Evolutionary conservation across 2,888 invertebrate genomes (phyloP).

Genomic region (Prenolepis imparis): DNA sequence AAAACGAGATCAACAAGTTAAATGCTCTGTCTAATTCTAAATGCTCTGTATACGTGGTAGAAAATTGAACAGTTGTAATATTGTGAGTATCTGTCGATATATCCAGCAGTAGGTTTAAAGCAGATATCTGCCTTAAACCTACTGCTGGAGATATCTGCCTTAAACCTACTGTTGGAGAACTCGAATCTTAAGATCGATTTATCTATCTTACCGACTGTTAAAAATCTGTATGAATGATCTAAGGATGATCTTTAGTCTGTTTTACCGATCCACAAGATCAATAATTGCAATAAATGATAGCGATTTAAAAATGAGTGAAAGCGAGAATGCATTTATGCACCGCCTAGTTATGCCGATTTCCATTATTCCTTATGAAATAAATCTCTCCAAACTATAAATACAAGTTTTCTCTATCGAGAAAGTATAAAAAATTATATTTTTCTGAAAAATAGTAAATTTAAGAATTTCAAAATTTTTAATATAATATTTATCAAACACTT

Average conservation of each 20-base stretch:
- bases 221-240: background rate
- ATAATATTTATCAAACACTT: background rate
- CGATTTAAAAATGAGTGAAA: slow-evolving; percentile 55
- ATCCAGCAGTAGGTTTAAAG: too few species aligned
- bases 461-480: background rate
- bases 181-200: background rate
- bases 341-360: slow-evolving; percentile 11
- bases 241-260: slow-evolving; percentile 22
- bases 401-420: background rate
- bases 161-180: slow-evolving; percentile 24
- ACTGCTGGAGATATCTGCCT: background rate
- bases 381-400: background rate
- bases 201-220: slow-evolving; percentile 36
- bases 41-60: background rate
- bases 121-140: slow-evolving; percentile 46
- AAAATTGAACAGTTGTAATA: background rate
- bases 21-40: background rate
- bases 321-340: slow-evolving; percentile 47
- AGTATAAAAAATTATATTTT: background rate
- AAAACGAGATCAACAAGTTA: background rate
- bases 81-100: slow-evolving; percentile 4
- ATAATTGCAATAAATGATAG: slow-evolving; percentile 1
- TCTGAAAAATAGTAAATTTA: background rate
- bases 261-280: slow-evolving; percentile 53
- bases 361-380: slow-evolving; percentile 15